Evolutionary conservation across 2,797 vertebrate species (phyloP).

Genomic region (Microhierax caerulescens): DNA sequence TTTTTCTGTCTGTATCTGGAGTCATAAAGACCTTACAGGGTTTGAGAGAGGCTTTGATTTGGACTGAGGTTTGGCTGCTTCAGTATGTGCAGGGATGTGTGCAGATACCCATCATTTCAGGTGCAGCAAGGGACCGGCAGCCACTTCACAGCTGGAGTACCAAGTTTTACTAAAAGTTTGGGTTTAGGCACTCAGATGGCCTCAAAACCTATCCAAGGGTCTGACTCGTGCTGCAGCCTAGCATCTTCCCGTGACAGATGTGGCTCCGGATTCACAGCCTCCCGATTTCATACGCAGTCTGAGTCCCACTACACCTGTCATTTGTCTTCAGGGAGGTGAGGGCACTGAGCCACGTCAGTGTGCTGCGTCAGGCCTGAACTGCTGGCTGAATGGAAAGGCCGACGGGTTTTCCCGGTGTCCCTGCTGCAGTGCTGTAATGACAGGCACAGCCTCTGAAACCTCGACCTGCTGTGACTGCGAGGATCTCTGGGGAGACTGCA

Average conservation of each 20-base stretch:
- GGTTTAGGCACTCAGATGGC: too few relatives aligned
- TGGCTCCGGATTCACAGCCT: not conserved
- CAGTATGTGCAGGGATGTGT: accelerated
- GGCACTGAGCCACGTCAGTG: accelerated
- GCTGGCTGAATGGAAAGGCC: not conserved
- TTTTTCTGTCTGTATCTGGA: not conserved
- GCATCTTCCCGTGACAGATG: not conserved
- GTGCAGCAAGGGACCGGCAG: not conserved
- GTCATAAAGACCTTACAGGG: not conserved
- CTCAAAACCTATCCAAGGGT: not conserved
- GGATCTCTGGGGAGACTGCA: not conserved
- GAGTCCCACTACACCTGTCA: accelerated
- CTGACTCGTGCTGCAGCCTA: not conserved
- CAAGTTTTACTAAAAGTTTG: not conserved
- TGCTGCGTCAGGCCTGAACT: not conserved
- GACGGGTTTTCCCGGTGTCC: not conserved
- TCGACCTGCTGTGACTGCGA: not conserved
- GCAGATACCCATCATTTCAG: not conserved
- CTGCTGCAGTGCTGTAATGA: not conserved
- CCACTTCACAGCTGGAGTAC: not conserved
- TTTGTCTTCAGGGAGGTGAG: not conserved
- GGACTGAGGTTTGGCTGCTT: not conserved
- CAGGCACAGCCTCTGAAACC: not conserved
- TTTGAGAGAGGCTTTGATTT: not conserved
- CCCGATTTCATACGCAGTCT: accelerated